These are phyloP conservation scores for Palythoa grandis DNA, from an alignment of 92 coral and sea anemone genomes.

Conservation along the genomic window DNA sequence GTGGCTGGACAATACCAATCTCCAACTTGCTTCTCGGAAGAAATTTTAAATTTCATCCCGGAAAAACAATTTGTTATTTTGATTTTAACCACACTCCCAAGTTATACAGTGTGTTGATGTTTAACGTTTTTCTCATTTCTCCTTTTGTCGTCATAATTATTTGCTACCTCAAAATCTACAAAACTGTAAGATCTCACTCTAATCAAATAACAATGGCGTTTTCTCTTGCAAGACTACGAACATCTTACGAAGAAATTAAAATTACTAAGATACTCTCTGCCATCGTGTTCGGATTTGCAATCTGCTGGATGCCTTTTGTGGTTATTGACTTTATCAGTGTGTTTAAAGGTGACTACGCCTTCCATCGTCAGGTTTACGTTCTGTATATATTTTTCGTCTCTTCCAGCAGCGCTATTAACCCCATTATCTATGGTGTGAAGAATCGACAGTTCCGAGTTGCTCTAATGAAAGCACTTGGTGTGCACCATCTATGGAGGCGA, in stretches of 20 bases:
- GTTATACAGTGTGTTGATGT: conserved; percentile 14
- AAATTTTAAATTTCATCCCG: conserved; percentile 24
- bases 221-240: neutral
- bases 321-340: conserved; percentile 6
- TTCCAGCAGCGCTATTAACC: conserved; percentile 16
- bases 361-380: conserved; percentile 24
- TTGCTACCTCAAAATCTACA: conserved; percentile 20
- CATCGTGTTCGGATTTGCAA: conserved; percentile 7
- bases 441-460: conserved; percentile 7
- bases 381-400: conserved; percentile 3
- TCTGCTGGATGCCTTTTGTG: conserved; percentile 16
- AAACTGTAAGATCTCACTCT: neutral
- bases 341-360: conserved; percentile 29
- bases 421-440: conserved; percentile 13
- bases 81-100: conserved; percentile 20
- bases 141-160: conserved; percentile 8
- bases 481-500: neutral
- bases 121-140: conserved; percentile 12
- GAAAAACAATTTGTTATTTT: conserved; percentile 18
- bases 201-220: neutral
- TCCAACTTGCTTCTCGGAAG: conserved; percentile 3
- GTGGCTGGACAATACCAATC: neutral
- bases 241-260: conserved; percentile 37
- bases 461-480: neutral
- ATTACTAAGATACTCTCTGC: conserved; percentile 7